Conservation (phyloP, 2,113 vertebrate species). For the Anoura caudifer region DNA sequence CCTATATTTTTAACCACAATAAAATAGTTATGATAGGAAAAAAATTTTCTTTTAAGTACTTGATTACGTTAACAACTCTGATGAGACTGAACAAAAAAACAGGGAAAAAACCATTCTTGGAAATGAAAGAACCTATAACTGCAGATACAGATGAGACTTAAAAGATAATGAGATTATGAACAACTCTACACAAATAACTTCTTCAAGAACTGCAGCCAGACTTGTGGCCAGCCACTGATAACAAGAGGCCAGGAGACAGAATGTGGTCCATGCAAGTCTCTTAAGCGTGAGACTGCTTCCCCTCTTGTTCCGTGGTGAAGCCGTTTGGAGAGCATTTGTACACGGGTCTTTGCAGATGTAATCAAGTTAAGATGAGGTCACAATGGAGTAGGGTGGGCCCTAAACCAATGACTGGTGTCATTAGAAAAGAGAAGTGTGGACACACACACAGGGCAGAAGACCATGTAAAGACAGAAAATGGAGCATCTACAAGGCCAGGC, state of each 20-base stretch:
- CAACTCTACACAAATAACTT: neutral
- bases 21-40: neutral
- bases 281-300: slow-evolving; percentile 4
- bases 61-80: neutral
- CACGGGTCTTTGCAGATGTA: neutral
- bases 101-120: neutral
- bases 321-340: neutral
- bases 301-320: slow-evolving; percentile 42
- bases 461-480: neutral
- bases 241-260: slow-evolving; percentile 29
- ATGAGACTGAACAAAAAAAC: neutral
- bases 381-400: neutral
- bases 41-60: neutral
- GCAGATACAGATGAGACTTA: neutral
- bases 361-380: neutral
- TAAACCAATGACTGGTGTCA: neutral
- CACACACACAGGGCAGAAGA: neutral
- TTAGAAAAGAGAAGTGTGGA: neutral
- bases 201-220: neutral
- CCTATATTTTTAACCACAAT: neutral
- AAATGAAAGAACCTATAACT: neutral
- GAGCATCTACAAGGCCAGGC: neutral
- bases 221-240: slow-evolving; percentile 46
- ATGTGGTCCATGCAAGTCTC: slow-evolving; percentile 49
- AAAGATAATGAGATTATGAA: neutral